Conservation (phyloP, 1,140 invertebrate species). For the Listronotus bonariensis region DNA sequence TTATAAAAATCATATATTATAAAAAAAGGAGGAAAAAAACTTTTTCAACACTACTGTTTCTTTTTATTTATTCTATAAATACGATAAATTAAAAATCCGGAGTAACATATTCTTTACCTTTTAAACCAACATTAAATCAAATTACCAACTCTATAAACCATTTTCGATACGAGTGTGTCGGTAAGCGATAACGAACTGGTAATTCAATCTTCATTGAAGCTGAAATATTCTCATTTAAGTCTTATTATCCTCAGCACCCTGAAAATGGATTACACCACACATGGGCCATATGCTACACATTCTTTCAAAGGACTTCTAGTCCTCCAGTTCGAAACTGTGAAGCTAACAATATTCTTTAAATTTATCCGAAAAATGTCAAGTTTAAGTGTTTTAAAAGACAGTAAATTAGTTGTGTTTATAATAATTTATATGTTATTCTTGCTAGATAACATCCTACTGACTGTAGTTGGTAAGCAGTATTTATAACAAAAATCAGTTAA, state of each 20-base stretch:
- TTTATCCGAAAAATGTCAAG: neutral
- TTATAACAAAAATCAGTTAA: neutral
- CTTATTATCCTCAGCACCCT: slow-evolving; percentile 31
- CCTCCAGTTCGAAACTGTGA: neutral
- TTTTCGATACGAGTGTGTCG: slow-evolving; percentile 21
- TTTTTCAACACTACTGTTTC: too few species aligned
- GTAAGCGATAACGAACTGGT: slow-evolving; percentile 37
- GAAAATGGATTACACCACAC: slow-evolving; percentile 15
- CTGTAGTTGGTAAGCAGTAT: slow-evolving; percentile 74
- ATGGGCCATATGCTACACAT: slow-evolving; percentile 18
- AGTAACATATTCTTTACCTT: too few species aligned
- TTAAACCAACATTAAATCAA: too few species aligned
- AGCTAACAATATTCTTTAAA: neutral
- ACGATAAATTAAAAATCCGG: too few species aligned
- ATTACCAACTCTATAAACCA: neutral
- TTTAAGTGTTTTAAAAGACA: slow-evolving; percentile 44
- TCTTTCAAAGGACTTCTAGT: slow-evolving; percentile 15
- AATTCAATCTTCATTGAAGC: slow-evolving; percentile 41
- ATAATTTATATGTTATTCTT: slow-evolving; percentile 71
- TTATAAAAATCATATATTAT: too few species aligned
- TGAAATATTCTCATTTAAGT: slow-evolving; percentile 49
- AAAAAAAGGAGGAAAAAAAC: too few species aligned
- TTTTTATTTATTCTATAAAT: too few species aligned
- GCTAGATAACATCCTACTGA: slow-evolving; percentile 76
- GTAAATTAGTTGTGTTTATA: slow-evolving; percentile 58